phyloP scores from a whole-genome alignment of 2,888 invertebrate genomes.

The Ommatoiulus sabulosus region DNA sequence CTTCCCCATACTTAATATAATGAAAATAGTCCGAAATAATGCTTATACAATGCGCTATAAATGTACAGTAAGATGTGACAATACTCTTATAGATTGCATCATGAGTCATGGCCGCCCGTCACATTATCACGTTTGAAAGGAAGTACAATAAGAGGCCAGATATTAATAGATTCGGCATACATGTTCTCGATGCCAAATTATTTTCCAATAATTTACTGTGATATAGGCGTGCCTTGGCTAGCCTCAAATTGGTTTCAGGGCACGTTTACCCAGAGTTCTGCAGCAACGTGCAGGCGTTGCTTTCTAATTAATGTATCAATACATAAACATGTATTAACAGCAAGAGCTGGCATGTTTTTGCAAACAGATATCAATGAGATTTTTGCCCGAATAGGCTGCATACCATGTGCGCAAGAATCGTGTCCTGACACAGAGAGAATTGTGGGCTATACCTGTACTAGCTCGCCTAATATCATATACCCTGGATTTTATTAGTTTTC shows the following conservation, averaged over 20 bases:
- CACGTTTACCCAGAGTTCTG: neutral
- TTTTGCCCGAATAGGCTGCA: neutral
- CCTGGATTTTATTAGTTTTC: conserved; percentile 3
- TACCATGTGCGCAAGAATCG: neutral
- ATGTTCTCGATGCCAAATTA: conserved; percentile 2
- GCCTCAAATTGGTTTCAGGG: conserved; percentile 34
- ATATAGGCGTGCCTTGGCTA: conserved; percentile 21
- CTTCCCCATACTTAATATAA: too few species aligned
- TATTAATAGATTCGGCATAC: conserved; percentile 5
- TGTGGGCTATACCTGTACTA: too few species aligned
- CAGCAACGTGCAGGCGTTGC: neutral
- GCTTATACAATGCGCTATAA: too few species aligned
- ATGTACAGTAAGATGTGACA: neutral
- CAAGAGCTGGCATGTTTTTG: neutral
- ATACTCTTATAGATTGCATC: neutral
- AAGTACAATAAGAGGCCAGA: neutral
- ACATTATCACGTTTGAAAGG: neutral
- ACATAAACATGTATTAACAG: neutral
- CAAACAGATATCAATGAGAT: neutral
- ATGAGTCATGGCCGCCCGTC: neutral
- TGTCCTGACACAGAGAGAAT: neutral
- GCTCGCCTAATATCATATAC: neutral
- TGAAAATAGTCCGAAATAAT: too few species aligned
- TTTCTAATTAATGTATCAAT: neutral
- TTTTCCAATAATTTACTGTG: conserved; percentile 18